Base-by-base conservation (phyloP, 2,888 invertebrate genomes). In the Drosophila meridiana region DNA sequence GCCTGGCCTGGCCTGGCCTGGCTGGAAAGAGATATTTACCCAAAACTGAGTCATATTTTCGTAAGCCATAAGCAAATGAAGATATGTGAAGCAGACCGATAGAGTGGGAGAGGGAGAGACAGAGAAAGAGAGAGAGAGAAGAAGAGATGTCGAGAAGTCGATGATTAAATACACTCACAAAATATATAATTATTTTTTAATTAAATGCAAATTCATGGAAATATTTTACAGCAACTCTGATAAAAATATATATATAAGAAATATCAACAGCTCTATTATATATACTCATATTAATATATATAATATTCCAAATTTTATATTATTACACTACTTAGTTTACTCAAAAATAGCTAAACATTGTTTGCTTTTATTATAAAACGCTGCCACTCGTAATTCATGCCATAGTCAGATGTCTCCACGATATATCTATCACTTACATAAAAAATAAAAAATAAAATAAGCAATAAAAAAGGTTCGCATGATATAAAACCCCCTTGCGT, bases 31-130 rank as follows among this genome's bases (percentile, higher is more conserved):
- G 30, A 40, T 61, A 63, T 63, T 57, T 14, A 52, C 56, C 57
- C 48, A 34, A 65, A 68, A 38, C 69, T 74, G 74, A 77, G 58
- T 69, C 72, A 69, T 45, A 65, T 57, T 73, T 45, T 5, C 56
- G 55, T 50, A 48, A 36, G 61, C 67, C 58, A n/a, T 47, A 71
- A 60, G 56, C 60, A 75, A 84, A 66, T 75, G 56, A 76, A 53
- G 34, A 55, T 43, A 45, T 68, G 47, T 47, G 47, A 60, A 72
- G 59, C 28, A 34, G 20, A 71, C 30, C 30, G 59, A 62, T 2
- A 20, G 42, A 50, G 9, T 5, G 48, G 14, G 14, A 20, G 3
- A 43, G 20, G 9, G 9, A 14, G 13, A 36, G 53, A 60, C 7
- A 28, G 47, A 30, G 47, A 30, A 14, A 14, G 48, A 43, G 42